Evolutionary conservation across 1,140 invertebrate genomes (phyloP).

Genomic region (Andrena cerasifolii): DNA sequence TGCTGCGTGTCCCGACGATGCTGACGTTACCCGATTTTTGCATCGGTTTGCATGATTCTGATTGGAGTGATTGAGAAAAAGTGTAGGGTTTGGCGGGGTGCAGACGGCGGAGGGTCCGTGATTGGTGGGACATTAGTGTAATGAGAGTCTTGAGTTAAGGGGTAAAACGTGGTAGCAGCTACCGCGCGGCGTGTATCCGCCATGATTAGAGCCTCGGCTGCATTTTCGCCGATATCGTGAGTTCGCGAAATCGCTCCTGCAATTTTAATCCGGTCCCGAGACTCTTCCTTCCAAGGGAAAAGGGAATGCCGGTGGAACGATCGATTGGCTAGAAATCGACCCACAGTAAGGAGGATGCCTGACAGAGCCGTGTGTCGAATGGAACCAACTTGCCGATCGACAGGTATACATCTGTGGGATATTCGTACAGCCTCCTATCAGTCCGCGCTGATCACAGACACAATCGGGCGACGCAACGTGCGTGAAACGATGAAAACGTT

Average conservation of each 20-base stretch:
- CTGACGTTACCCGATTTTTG: constrained; percentile 69
- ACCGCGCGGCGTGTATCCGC: constrained; percentile 69
- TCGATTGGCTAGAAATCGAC: neutral
- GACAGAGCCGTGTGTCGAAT: neutral
- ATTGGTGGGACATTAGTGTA: constrained; percentile 79
- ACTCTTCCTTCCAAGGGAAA: constrained; percentile 42
- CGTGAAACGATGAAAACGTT: constrained; percentile 17
- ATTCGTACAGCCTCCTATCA: constrained; percentile 12
- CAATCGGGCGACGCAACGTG: neutral
- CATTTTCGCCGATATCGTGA: constrained; percentile 72
- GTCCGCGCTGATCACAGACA: constrained; percentile 8
- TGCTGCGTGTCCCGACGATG: constrained; percentile 13
- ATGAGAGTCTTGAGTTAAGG: constrained; percentile 77
- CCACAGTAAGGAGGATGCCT: neutral
- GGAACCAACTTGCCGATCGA: constrained; percentile 8
- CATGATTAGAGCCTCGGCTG: constrained; percentile 78
- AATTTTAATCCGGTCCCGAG: constrained; percentile 75
- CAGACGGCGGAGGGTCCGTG: constrained; percentile 72
- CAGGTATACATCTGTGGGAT: neutral
- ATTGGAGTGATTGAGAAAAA: constrained; percentile 76
- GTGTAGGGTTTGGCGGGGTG: constrained; percentile 55
- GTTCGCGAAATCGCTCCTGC: constrained; percentile 74
- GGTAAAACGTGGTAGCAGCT: constrained; percentile 77
- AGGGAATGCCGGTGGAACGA: neutral
- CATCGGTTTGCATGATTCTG: constrained; percentile 75